A percentile compares a stretch with the other conserved stretches of the same genome.
Conservation (phyloP, 2,113 vertebrate genomes). For the Theristicus caerulescens region DNA sequence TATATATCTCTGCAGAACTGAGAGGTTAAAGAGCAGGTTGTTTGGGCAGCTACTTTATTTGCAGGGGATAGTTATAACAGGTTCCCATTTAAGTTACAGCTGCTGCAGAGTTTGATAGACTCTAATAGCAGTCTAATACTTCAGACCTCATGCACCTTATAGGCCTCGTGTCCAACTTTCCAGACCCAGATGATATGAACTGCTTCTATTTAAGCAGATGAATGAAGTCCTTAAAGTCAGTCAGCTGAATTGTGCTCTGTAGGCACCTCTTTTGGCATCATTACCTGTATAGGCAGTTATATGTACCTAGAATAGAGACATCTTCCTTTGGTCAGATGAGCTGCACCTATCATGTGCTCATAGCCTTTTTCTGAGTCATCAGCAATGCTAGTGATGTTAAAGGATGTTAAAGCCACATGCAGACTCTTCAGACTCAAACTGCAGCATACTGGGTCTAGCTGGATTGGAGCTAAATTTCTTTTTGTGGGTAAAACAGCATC, state of each 20-base stretch:
- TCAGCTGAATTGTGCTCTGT: neutral
- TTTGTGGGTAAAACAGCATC: neutral
- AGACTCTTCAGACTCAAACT: neutral
- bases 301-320: neutral
- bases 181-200: neutral
- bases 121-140: neutral
- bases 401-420: neutral
- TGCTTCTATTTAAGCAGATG: neutral
- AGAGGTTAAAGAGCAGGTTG: neutral
- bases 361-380: neutral
- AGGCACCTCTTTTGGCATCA: neutral
- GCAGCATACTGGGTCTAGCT: neutral
- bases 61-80: neutral
- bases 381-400: neutral
- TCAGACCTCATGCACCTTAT: neutral
- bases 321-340: neutral
- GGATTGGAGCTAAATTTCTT: neutral
- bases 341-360: neutral
- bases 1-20: neutral
- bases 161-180: neutral
- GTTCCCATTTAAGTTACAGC: neutral
- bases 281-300: neutral
- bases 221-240: neutral
- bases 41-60: neutral
- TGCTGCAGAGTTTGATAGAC: neutral